Conservation (phyloP, 2,113 vertebrate species). For the Phasianus colchicus region DNA sequence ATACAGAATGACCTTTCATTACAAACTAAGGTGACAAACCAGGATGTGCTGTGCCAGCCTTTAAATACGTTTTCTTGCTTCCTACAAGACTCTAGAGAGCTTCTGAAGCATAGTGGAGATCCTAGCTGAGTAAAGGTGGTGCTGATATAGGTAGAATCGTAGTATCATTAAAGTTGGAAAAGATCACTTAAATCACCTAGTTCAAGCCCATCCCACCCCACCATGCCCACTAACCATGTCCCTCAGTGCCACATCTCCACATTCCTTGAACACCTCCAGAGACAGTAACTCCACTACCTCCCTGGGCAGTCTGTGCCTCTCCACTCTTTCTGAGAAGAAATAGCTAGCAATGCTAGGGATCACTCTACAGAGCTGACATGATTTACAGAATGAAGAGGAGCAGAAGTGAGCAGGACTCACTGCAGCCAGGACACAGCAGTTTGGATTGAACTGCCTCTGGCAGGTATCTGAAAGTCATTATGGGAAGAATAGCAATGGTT, state of each 20-base stretch:
- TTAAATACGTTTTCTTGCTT: neutral
- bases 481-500: neutral
- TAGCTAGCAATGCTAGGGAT: neutral
- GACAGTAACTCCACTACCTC: too few species aligned
- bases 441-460: neutral
- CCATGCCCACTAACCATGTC: too few species aligned
- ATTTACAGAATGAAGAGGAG: neutral
- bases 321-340: neutral
- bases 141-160: neutral
- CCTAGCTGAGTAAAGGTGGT: neutral
- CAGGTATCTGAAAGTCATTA: neutral
- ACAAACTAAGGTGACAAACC: neutral
- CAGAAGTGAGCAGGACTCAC: neutral
- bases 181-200: too few species aligned
- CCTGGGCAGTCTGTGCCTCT: too few species aligned
- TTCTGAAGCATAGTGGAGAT: neutral
- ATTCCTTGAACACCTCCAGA: too few species aligned
- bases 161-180: too few species aligned
- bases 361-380: neutral
- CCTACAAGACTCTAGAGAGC: neutral
- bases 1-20: neutral
- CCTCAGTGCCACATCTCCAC: too few species aligned
- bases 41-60: neutral
- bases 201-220: too few species aligned
- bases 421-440: neutral